Conservation (phyloP, 2,888 invertebrate genomes). For the Hyalella azteca region DNA sequence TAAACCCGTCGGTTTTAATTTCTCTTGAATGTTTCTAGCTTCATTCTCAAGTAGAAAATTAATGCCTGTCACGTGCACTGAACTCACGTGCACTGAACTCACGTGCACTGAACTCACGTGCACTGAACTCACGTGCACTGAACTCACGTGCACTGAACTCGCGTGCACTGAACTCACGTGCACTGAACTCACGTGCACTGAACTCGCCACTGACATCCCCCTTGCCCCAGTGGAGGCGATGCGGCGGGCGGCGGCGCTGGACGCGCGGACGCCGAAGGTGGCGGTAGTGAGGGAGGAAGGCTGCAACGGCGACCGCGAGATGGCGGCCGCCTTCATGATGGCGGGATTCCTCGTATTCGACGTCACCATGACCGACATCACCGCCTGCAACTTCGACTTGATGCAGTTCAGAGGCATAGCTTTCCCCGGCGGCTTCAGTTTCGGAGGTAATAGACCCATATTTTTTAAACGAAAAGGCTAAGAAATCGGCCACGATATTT, state of each 20-base stretch:
- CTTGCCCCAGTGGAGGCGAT: background rate
- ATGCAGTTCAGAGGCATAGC: slow-evolving; percentile 85
- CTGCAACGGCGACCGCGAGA: slow-evolving; percentile 95
- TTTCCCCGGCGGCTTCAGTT: slow-evolving; percentile 99
- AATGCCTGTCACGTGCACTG: too few relatives aligned
- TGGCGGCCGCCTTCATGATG: slow-evolving; percentile 84
- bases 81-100: too few relatives aligned
- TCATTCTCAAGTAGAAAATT: too few relatives aligned
- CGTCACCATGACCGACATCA: slow-evolving; percentile 90
- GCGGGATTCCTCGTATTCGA: slow-evolving; percentile 74
- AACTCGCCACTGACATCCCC: background rate
- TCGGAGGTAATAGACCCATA: too few relatives aligned
- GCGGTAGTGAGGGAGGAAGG: slow-evolving; percentile 97
- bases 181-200: background rate
- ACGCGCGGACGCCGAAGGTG: slow-evolving; percentile 65
- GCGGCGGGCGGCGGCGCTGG: background rate
- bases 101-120: too few relatives aligned
- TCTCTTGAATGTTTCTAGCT: too few relatives aligned
- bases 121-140: too few relatives aligned
- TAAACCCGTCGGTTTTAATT: too few relatives aligned
- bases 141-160: too few relatives aligned
- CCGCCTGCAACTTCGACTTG: slow-evolving; percentile 73
- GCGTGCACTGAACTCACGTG: too few relatives aligned
- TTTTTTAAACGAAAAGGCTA: too few relatives aligned
- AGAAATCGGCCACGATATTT: too few relatives aligned